Evolutionary conservation across 37 sponge, comb jelly and placozoan genomes (phyloP).

Genomic region (Aphrocallistes beatrix): DNA sequence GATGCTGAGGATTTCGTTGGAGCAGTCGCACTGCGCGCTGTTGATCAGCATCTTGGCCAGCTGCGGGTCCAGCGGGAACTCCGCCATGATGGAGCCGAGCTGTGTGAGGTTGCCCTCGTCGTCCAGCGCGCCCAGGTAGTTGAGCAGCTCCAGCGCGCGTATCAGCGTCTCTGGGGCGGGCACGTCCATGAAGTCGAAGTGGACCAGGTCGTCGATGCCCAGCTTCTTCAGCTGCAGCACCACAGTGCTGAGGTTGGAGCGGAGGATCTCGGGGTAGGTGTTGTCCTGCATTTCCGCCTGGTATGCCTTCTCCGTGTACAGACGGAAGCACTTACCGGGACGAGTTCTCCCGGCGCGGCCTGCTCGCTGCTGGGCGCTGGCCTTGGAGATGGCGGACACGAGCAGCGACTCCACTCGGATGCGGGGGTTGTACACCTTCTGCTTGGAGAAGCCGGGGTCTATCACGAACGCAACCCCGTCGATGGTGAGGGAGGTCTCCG

Average conservation of each 20-base stretch:
- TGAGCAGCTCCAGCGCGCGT: slow-evolving; percentile 94
- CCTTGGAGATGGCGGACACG: slow-evolving; percentile 94
- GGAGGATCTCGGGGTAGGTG: slow-evolving; percentile 95
- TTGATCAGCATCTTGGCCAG: slow-evolving; percentile 92
- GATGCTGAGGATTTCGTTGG: slow-evolving; percentile 93
- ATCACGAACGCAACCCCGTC: slow-evolving; percentile 99
- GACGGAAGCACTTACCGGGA: slow-evolving; percentile 95
- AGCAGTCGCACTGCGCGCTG: slow-evolving; percentile 80
- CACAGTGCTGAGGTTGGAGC: slow-evolving; percentile 89
- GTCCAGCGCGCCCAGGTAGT: slow-evolving; percentile 92
- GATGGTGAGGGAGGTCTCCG: slow-evolving; percentile 96
- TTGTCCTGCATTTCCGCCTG: slow-evolving; percentile 98
- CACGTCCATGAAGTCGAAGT: slow-evolving; percentile 99
- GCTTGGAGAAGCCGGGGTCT: slow-evolving; percentile 97
- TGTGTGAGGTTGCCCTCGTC: slow-evolving; percentile 92
- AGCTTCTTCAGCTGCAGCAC: slow-evolving; percentile 96
- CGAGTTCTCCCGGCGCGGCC: slow-evolving; percentile 95
- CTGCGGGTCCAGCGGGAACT: slow-evolving; percentile 97
- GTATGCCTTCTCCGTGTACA: slow-evolving; percentile 99
- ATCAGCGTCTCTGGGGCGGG: slow-evolving; percentile 99
- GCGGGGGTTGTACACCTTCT: slow-evolving; percentile 98
- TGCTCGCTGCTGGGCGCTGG: slow-evolving; percentile 97
- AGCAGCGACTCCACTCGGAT: slow-evolving; percentile 96
- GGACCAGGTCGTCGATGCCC: slow-evolving; percentile 97
- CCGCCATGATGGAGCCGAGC: slow-evolving; percentile 94